Conservation (phyloP, 2,113 vertebrate species). For the Elaphurus davidianus region DNA sequence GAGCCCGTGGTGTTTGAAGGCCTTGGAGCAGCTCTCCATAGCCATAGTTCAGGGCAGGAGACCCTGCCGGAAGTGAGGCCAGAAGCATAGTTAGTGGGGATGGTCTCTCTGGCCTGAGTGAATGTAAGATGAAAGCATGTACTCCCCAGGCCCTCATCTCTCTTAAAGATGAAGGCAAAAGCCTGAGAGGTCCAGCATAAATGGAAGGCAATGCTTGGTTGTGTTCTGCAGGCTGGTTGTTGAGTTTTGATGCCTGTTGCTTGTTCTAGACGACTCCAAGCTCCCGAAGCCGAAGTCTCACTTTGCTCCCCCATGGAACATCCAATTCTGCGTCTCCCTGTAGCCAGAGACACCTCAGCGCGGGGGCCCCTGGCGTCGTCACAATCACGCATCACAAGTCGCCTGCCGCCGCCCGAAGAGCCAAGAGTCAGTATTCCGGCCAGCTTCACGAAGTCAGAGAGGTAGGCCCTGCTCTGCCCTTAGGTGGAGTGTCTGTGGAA, state of each 20-base stretch:
- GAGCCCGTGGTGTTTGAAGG: neutral
- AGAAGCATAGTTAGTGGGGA: neutral
- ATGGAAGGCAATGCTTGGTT: neutral
- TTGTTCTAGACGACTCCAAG: conserved; percentile 88
- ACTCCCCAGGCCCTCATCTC: neutral
- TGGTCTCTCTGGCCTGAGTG: neutral
- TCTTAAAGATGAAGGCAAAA: neutral
- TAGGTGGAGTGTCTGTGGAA: neutral
- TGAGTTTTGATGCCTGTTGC: conserved; percentile 72
- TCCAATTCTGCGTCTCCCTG: conserved; percentile 88
- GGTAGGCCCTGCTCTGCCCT: conserved; percentile 82
- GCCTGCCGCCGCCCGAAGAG: conserved; percentile 91
- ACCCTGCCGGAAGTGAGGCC: neutral
- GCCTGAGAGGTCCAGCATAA: neutral
- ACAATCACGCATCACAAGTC: conserved; percentile 98
- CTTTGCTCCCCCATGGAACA: conserved; percentile 89
- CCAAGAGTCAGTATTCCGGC: conserved; percentile 87
- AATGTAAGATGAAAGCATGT: neutral
- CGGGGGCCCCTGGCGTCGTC: conserved; percentile 88
- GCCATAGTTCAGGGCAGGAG: neutral
- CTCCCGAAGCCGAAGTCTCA: conserved; percentile 91
- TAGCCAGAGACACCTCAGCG: conserved; percentile 86
- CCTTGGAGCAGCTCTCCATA: neutral
- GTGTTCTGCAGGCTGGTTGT: conserved; percentile 31
- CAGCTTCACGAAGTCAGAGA: conserved; percentile 95